A percentile compares a stretch with the other conserved stretches of the same genome.
These are phyloP conservation scores for Dione juno DNA, from an alignment of 2,888 invertebrate genomes.

Conservation along the genomic window DNA sequence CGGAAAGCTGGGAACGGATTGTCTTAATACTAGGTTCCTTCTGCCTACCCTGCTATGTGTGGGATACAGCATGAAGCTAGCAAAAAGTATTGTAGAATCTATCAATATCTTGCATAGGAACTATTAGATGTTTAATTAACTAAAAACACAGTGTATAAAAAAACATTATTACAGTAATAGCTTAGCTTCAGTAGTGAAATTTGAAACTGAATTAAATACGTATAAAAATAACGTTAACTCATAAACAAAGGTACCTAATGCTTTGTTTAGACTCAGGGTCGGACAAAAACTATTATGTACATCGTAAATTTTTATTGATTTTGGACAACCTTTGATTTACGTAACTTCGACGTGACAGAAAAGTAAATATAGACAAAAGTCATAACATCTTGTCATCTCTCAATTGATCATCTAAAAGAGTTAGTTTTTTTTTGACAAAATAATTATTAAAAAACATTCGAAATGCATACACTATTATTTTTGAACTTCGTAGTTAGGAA, in stretches of 20 bases:
- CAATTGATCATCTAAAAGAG: not conserved
- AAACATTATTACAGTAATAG: not conserved
- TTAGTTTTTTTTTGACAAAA: not conserved
- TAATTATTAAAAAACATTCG: not conserved
- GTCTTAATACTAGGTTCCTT: too few species aligned
- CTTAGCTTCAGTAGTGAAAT: not conserved
- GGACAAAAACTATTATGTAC: slow-evolving; percentile 51
- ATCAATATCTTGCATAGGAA: too few species aligned
- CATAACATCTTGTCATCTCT: not conserved
- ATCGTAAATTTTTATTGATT: slow-evolving; percentile 53
- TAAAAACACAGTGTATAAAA: too few species aligned
- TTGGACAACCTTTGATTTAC: slow-evolving; percentile 50
- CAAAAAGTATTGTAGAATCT: too few species aligned
- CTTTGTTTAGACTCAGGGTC: slow-evolving; percentile 62
- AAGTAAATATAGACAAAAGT: not conserved
- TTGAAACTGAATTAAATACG: not conserved
- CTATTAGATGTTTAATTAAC: too few species aligned
- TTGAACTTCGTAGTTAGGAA: too few species aligned
- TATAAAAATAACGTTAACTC: slow-evolving; percentile 42
- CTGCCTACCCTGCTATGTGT: too few species aligned
- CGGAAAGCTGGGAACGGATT: too few species aligned
- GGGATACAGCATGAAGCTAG: too few species aligned
- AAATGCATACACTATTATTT: not conserved
- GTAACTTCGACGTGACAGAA: slow-evolving; percentile 45
- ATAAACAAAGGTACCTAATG: slow-evolving; percentile 60